Base-by-base conservation (phyloP, 2,113 vertebrate genomes). In the Peucedramus taeniatus region DNA sequence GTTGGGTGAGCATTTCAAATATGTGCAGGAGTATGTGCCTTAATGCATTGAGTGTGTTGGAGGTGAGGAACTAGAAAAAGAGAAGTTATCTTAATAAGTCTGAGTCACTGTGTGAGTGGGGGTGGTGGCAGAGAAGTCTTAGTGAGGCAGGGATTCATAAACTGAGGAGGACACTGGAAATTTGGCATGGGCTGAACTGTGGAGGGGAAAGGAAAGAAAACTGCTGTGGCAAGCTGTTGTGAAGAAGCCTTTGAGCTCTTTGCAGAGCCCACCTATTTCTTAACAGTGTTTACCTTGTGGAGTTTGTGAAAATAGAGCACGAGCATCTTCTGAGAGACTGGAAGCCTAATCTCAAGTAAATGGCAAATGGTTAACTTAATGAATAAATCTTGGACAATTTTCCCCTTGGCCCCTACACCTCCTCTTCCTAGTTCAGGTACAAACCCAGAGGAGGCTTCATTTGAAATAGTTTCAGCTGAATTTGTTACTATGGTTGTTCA, bases 101-200 rank as follows among this genome's bases (percentile, higher is more conserved):
- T 97, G 97, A 97, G 91, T 97, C 97, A 97, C 39, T 78, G 94
- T 91, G 63, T 47, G 85, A 96, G 77, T 93, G 93, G 94, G 57
- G 83, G 96, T 93, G 91, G 87, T 77, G 87, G 66, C 61, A 92
- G 61, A 71, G 47, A 87, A 95, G 40, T 37, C 87, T 93, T 35
- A 60, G 59, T 15, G 13, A 81, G 86, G 59, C 64, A 95, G n/a
- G 28, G 70, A 92, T 94, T 70, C 28, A 27, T 68, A 77, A 90
- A 92, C 68, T 65, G n/a, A 51, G 57, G 79, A 83, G 49, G 69
- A 87, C 90, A 76, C 26, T 78, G 76, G 56, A 84, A 89, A 74
- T 45, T 63, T 64, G 76, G 23, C 44, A 86, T 40, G 68, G 76
- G 30, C 37, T 89, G 60, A 56, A 11, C 30, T 76, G 68, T 47